Conservation (phyloP, 2,113 vertebrate species). For the Bothrops jararaca region DNA sequence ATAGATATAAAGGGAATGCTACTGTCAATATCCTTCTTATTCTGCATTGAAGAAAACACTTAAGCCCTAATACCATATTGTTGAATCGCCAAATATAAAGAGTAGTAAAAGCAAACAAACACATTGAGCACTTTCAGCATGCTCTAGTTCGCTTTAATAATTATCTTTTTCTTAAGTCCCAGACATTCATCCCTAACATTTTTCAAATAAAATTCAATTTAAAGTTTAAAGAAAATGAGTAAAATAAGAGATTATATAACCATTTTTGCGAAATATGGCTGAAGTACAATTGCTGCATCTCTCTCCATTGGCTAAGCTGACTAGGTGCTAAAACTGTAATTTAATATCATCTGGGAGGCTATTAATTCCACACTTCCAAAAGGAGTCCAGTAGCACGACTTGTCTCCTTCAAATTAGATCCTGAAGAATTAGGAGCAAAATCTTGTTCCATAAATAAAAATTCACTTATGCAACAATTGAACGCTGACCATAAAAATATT, state of each 20-base stretch:
- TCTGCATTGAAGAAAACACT: neutral
- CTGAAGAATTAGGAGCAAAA: neutral
- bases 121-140: neutral
- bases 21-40: neutral
- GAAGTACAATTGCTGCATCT: neutral
- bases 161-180: neutral
- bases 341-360: neutral
- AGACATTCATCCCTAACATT: neutral
- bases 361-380: neutral
- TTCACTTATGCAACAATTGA: neutral
- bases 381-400: neutral
- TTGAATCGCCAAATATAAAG: neutral
- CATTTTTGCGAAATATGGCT: neutral
- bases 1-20: rapidly evolving
- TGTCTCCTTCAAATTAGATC: neutral
- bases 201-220: neutral
- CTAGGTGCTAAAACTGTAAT: neutral
- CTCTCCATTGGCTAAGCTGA: neutral
- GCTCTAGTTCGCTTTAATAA: neutral
- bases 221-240: neutral
- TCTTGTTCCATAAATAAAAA: neutral
- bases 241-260: neutral
- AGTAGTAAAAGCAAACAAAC: neutral
- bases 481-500: neutral
- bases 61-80: neutral